Conservation (phyloP, 2,888 invertebrate genomes). For the Mythimna albipuncta region DNA sequence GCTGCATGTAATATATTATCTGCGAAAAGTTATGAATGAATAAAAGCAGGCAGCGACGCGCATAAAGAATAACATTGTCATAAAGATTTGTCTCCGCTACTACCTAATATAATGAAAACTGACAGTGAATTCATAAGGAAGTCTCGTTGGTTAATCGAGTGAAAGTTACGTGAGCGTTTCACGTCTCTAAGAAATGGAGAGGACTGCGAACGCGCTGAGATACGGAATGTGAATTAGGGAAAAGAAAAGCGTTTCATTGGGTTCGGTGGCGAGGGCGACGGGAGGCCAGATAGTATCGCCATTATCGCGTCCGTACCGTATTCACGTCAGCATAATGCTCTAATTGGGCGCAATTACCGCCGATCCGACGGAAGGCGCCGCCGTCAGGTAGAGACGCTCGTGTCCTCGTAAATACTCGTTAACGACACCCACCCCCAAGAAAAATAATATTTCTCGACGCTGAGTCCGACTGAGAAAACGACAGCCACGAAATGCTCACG, state of each 20-base stretch:
- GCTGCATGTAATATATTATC: constrained; percentile 62
- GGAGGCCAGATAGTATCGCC: constrained; percentile 86
- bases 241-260: constrained; percentile 82
- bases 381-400: constrained; percentile 86
- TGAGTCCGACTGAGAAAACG: constrained; percentile 82
- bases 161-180: constrained; percentile 86
- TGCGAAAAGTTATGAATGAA: constrained; percentile 71
- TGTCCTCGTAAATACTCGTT: constrained; percentile 90
- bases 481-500: constrained; percentile 82
- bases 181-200: constrained; percentile 84
- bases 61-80: constrained; percentile 73
- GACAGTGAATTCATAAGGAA: constrained; percentile 81
- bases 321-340: constrained; percentile 90
- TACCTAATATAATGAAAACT: constrained; percentile 78
- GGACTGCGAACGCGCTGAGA: constrained; percentile 80
- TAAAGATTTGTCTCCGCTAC: constrained; percentile 75
- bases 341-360: constrained; percentile 90
- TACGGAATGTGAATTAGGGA: constrained; percentile 86
- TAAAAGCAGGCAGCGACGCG: constrained; percentile 66
- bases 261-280: constrained; percentile 69
- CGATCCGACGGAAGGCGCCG: constrained; percentile 85
- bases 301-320: constrained; percentile 88
- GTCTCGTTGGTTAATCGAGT: constrained; percentile 85
- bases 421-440: constrained; percentile 84
- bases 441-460: constrained; percentile 88